Percentiles rank a stretch among this genome's conserved stretches.
phyloP scores from a whole-genome alignment of 1,140 invertebrate genomes.

The Nasonia vitripennis region DNA sequence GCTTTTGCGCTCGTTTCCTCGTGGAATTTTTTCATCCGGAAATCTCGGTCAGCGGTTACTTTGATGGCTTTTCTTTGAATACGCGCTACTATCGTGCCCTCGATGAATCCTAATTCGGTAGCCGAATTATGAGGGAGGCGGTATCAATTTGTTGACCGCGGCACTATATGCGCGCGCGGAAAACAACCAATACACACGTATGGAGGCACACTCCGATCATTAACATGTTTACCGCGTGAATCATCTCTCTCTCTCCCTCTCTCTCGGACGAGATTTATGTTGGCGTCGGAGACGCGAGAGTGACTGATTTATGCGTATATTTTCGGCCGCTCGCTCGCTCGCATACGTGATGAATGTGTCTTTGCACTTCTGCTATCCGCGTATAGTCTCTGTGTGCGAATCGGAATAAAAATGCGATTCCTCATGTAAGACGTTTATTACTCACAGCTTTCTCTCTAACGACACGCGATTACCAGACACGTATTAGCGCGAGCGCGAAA shows the following conservation, averaged over 20 bases:
- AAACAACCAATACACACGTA: background rate
- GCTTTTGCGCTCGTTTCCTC: background rate
- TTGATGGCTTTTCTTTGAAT: background rate
- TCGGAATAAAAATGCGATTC: too few relatives aligned
- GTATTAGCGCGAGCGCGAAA: background rate
- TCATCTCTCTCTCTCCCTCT: background rate
- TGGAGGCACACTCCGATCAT: background rate
- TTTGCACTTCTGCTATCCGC: too few relatives aligned
- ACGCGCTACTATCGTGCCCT: too few relatives aligned
- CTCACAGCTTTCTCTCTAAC: background rate
- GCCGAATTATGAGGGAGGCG: background rate
- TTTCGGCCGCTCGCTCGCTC: background rate
- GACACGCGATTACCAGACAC: background rate
- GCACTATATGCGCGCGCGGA: background rate
- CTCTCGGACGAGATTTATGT: background rate
- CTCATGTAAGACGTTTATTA: too few relatives aligned
- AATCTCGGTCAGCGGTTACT: background rate
- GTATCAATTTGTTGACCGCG: background rate
- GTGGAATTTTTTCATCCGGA: background rate
- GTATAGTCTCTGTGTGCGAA: too few relatives aligned
- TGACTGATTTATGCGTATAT: background rate
- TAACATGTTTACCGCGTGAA: background rate
- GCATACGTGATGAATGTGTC: background rate
- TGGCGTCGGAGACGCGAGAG: background rate
- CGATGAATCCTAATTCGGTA: background rate